phyloP scores from a whole-genome alignment of 2,113 vertebrate species.

The Mormyrus iriodes region DNA sequence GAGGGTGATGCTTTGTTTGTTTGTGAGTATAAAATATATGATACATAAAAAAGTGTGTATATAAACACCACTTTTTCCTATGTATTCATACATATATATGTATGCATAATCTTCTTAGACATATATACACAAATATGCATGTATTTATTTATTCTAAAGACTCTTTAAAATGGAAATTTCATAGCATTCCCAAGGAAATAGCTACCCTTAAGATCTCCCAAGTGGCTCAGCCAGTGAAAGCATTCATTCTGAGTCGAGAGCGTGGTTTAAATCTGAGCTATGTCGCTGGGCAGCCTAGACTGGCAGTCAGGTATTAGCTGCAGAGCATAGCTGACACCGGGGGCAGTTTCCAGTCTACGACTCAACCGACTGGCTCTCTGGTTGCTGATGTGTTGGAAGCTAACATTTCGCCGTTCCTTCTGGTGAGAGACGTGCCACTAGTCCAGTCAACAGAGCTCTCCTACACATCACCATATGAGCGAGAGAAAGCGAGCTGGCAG shows the following conservation, averaged over 20 bases:
- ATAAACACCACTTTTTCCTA: not conserved
- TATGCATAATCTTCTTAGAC: not conserved
- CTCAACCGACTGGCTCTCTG: not conserved
- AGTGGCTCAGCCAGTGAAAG: not conserved
- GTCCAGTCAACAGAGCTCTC: not conserved
- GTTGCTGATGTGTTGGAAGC: not conserved
- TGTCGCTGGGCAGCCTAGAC: not conserved
- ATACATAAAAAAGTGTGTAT: not conserved
- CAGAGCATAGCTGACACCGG: not conserved
- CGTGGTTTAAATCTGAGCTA: not conserved
- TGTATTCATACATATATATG: not conserved
- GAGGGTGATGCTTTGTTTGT: constrained; percentile 1
- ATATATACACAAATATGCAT: not conserved
- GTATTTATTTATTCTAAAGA: too few species aligned
- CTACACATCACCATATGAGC: not conserved
- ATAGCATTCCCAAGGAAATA: not conserved
- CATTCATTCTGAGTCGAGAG: not conserved
- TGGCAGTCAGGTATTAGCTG: not conserved
- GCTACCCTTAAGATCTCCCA: not conserved
- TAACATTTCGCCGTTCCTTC: not conserved
- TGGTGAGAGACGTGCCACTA: not conserved
- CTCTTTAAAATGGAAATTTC: too few species aligned
- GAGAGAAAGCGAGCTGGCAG: not conserved
- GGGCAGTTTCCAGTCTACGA: not conserved
- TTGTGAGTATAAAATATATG: not conserved